Evolutionary conservation across 2,888 invertebrate species (phyloP).

Genomic region (Matsumyia berberina): DNA sequence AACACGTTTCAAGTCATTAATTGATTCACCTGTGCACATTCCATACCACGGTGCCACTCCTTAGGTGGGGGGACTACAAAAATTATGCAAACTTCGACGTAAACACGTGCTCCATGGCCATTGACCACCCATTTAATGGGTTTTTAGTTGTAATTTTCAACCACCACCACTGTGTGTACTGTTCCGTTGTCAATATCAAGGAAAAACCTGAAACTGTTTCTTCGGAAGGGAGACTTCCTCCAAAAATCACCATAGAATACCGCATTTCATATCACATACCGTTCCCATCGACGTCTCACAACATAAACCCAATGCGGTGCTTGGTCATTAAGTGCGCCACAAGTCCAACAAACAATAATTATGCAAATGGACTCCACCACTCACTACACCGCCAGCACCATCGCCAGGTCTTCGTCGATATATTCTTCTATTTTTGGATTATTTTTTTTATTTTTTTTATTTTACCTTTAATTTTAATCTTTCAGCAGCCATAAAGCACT

Average conservation of each 20-base stretch:
- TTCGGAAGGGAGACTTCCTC: conserved; percentile 62
- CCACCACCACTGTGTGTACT: background rate
- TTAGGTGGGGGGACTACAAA: background rate
- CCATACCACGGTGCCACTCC: too few species aligned
- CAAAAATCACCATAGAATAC: conserved; percentile 23
- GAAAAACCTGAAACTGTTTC: conserved; percentile 64
- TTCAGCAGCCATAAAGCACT: conserved; percentile 73
- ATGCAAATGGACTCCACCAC: conserved; percentile 65
- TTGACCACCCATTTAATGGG: conserved; percentile 64
- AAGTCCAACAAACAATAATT: conserved; percentile 76
- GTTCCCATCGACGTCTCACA: conserved; percentile 75
- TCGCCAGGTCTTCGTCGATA: conserved; percentile 46
- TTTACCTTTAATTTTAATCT: conserved; percentile 68
- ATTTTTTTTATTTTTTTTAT: conserved; percentile 17
- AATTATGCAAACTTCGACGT: conserved; percentile 37
- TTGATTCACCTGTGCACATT: conserved; percentile 26
- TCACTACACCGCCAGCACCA: too few species aligned
- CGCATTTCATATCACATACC: conserved; percentile 55
- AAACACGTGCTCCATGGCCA: conserved; percentile 58
- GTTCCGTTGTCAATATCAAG: conserved; percentile 66
- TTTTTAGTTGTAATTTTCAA: conserved; percentile 5
- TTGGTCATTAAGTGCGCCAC: conserved; percentile 76
- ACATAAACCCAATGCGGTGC: conserved; percentile 75
- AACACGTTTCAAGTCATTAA: conserved; percentile 31
- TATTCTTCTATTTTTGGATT: conserved; percentile 18